A percentile compares a stretch with the other conserved stretches of the same genome.
These are phyloP conservation scores for Trissolcus basalis DNA, from an alignment of 1,140 invertebrate species.

Conservation along the genomic window DNA sequence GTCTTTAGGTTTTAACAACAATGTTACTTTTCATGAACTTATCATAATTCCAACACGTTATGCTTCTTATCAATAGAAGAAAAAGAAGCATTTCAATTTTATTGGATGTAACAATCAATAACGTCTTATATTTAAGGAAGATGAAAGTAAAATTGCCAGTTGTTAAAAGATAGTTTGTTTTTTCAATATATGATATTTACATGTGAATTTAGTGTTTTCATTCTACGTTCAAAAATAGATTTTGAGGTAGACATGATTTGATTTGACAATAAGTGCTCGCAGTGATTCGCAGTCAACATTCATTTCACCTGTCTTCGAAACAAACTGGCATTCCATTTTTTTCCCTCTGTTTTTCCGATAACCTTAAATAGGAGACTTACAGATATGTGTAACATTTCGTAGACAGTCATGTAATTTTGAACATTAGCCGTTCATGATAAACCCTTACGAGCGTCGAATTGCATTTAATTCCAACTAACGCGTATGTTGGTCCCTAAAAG, in stretches of 20 bases:
- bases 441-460: conserved; percentile 26
- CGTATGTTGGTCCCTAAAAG: conserved; percentile 74
- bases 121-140: conserved; percentile 21
- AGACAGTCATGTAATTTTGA: conserved; percentile 40
- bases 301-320: neutral
- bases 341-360: conserved; percentile 2
- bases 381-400: conserved; percentile 49
- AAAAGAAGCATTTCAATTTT: too few species aligned
- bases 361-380: conserved; percentile 27
- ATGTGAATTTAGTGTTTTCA: too few species aligned
- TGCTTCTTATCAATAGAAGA: conserved; percentile 32
- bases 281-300: neutral
- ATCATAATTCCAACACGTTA: conserved; percentile 16
- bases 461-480: conserved; percentile 51
- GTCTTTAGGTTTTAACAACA: conserved; percentile 36
- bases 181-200: too few species aligned
- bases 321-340: conserved; percentile 9
- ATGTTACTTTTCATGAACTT: conserved; percentile 11
- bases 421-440: conserved; percentile 26
- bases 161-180: neutral
- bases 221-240: conserved; percentile 23
- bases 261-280: neutral
- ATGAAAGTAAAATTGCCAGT: conserved; percentile 15
- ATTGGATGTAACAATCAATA: conserved; percentile 20
- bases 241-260: conserved; percentile 25